Evolutionary conservation across 2,888 invertebrate genomes (phyloP), one percentile per base, ranked within the genome.

Genomic region (Limnephilus marmoratus): DNA sequence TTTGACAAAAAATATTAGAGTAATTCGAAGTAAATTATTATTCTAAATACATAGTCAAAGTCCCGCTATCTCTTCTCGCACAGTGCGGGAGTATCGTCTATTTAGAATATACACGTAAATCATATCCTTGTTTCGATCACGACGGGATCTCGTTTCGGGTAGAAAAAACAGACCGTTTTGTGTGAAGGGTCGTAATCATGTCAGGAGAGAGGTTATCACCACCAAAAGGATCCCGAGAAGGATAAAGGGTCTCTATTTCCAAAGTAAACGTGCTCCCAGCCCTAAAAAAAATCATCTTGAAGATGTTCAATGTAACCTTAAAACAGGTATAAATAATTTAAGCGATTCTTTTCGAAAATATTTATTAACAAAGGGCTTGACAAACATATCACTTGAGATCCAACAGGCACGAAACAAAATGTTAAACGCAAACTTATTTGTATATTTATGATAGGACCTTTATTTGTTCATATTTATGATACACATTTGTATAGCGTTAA

Each of bases 131-230:
- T 91, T 92, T 53, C 45, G 81, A 91, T 90, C 90, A 81, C 90
- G 81, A 49, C 92, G 83, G 85, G 90, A 92, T 85, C 89, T 29
- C 34, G 83, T 88, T 85, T 80, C 87, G 85, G 85, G 68, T 80
- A 31, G 85, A 89, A 92, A 91, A 93, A 93, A 93, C 68, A 68
- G 81, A 85, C 45, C 92, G 87, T 90, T 93, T 92, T 92, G 93
- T 91, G 85, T 91, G 93, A 91, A 89, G 91, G 90, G 91, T 93
- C 93, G 91, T 93, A 93, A 93, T 93, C 91, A 93, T 91, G 93
- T 91, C 91, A 93, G 91, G 87, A 90, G 91, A 90, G 92, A 92
- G 91, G 92, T 93, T 93, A 93, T 93, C 93, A 87, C 93, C 91
- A 88, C 91, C 86, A 83, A 91, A 88, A 49, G 88, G 91, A 91